Conservation (phyloP, 2,888 invertebrate genomes). For the Nowickia ferox region DNA sequence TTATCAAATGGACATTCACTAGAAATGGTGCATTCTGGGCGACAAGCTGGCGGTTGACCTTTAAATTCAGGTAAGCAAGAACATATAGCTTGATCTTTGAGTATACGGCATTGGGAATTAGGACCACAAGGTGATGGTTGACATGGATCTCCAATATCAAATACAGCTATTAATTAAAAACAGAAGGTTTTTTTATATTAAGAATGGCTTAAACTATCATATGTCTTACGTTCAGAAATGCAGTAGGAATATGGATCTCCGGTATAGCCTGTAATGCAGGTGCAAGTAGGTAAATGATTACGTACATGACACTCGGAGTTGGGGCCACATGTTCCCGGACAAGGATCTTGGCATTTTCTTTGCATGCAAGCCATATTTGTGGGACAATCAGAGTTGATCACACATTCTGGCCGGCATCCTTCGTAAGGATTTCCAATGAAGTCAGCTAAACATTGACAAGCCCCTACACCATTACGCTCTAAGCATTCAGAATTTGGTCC, state of each 20-base stretch:
- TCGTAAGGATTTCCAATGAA: slow-evolving; percentile 91
- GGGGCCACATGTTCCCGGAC: slow-evolving; percentile 89
- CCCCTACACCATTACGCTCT: slow-evolving; percentile 86
- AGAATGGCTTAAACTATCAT: background rate
- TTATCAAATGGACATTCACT: slow-evolving; percentile 86
- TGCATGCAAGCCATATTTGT: slow-evolving; percentile 88
- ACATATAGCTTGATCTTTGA: slow-evolving; percentile 85
- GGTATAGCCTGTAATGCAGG: slow-evolving; percentile 87
- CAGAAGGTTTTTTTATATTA: background rate
- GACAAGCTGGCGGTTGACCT: slow-evolving; percentile 89
- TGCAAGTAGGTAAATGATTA: slow-evolving; percentile 88
- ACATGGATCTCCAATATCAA: slow-evolving; percentile 84
- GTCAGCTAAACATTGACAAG: slow-evolving; percentile 88
- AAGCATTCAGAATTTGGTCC: slow-evolving; percentile 90
- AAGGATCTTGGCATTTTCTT: slow-evolving; percentile 90
- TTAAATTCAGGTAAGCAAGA: slow-evolving; percentile 86
- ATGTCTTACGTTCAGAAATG: slow-evolving; percentile 84
- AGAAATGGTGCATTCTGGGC: slow-evolving; percentile 90
- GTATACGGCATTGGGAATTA: slow-evolving; percentile 86
- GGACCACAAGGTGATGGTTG: slow-evolving; percentile 87
- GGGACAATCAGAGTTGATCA: slow-evolving; percentile 89
- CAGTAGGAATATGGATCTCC: slow-evolving; percentile 91
- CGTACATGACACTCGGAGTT: slow-evolving; percentile 90
- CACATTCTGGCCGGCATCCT: slow-evolving; percentile 90
- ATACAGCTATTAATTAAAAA: slow-evolving; percentile 75